Evolutionary conservation across 2,888 invertebrate species (phyloP), one percentile per base, ranked within the genome.

Genomic region (Polyommatus icarus): DNA sequence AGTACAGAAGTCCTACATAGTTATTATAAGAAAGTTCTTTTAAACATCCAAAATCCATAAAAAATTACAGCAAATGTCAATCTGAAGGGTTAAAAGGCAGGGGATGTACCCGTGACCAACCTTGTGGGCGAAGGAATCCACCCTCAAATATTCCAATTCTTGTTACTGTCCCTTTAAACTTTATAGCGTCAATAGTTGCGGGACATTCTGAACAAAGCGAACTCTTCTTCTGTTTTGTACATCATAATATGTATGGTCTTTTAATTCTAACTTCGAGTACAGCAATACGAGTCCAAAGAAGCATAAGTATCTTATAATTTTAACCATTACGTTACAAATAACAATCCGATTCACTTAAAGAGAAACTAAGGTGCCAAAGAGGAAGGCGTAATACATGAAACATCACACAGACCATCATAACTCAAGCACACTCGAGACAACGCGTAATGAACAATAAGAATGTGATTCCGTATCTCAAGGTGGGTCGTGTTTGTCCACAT

Each of bases 401-500:
- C 29, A 29, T 67, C 6, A 67, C 67, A 67, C 67, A 67, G 12
- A 67, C 67, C 29, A 32, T 32, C 67, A 67, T 29, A 67, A 67
- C 29, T 29, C 67, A 29, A 67, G 67, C 67, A 29, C 75, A 54
- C 50, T 75, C 50, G 29, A 54, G 46, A 75, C 29, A 50, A 73
- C 10, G 54, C 50, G 75, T 54, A 75, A 77, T 73, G 59, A 73
- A 73, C 77, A 36, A 29, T 59, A 73, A 40, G 61, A 73, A 40
- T 46, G 36, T 12, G 57, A 73, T 72, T 59, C 24, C 24, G 59
- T 77, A 59, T 73, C 77, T 73, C 77, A 78, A 78, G 80, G 79
- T 80, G 80, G 80, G 83, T 84, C 85, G 85, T 85, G 84, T 81
- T 79, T 85, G 89, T 88, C 88, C 88, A 84, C 91, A 91, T 92